Base-by-base conservation (phyloP, 2,888 invertebrate species). In the Drosophila villosipedis region DNA sequence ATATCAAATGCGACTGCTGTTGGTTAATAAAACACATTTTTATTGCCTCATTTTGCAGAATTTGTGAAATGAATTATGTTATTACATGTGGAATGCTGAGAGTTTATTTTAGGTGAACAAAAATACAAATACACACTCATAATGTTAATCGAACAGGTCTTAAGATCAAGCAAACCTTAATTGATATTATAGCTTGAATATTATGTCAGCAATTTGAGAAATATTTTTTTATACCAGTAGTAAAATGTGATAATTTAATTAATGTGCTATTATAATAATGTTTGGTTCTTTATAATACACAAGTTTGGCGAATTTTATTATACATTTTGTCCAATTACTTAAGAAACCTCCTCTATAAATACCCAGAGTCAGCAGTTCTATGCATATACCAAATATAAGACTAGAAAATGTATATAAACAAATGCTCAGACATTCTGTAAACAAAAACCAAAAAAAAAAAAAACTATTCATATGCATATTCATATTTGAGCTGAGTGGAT, bases 31-130 rank as follows among this genome's bases (percentile, higher is more conserved):
- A 73, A 72, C 66, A 72, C 54, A 33, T 67, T 71, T 61, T 67
- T 67, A 73, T 63, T 72, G 67, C 67, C 62, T 33, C 67, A 60
- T 71, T 66, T 43, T 66, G 22, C 39, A 57, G 73, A 54, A 66
- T 82, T 79, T 70, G 72, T 31, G 52, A 76, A 82, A 76, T 80
- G 69, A 80, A 70, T 68, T 79, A 76, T 82, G 72, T 52, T 60
- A 60, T 37, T 50, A 63, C 52, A 37, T 58, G 37, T 58, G 57
- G 16, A 62, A 62, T 47, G 69, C 70, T 43, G 63, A 70, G 70
- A 63, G 59, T 72, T 72, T 60, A 60, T 70, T 69, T 72, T 35
- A 52, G 58, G 47, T 54, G 54, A 1, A 25, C 10, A 28, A n/a
- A 25, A 66, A 25, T 25, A n/a, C 33, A 28, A 19, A 12, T 59